A percentile compares a stretch with the other conserved stretches of the same genome.
These are phyloP conservation scores for Zootoca vivipara DNA, from an alignment of 2,113 vertebrate species.

Conservation along the genomic window DNA sequence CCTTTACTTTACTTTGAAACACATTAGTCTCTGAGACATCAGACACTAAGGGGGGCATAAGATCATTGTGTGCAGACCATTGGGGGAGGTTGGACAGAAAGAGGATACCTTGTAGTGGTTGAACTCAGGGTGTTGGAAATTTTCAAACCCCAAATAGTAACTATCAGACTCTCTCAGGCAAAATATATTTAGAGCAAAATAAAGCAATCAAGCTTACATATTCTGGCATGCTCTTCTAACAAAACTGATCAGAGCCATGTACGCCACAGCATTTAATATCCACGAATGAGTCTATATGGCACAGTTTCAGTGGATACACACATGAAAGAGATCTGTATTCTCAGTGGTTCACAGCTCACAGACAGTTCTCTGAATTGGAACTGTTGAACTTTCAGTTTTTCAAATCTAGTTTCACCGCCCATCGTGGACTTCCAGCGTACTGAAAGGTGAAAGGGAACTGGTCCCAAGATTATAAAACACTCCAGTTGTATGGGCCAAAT, in stretches of 20 bases:
- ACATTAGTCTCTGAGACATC: too few species aligned
- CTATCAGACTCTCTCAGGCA: background rate
- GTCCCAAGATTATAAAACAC: background rate
- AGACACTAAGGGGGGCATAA: too few species aligned
- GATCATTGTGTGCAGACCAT: background rate
- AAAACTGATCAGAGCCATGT: background rate
- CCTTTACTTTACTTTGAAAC: background rate
- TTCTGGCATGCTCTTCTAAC: background rate
- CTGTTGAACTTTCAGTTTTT: background rate
- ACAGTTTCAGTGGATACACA: background rate
- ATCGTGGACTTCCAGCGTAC: background rate
- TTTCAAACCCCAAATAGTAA: background rate
- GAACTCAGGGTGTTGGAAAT: background rate
- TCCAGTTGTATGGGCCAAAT: background rate
- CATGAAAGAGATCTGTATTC: background rate
- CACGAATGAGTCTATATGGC: background rate
- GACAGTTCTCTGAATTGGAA: background rate
- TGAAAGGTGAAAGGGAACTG: background rate
- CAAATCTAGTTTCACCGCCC: background rate
- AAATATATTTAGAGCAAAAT: background rate
- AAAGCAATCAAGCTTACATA: background rate
- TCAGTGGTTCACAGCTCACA: background rate
- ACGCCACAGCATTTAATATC: background rate
- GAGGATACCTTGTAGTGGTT: background rate
- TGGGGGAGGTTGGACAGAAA: background rate